These are phyloP conservation scores for Datnioides undecimradiatus DNA, from an alignment of 2,113 vertebrate genomes.

Conservation along the genomic window DNA sequence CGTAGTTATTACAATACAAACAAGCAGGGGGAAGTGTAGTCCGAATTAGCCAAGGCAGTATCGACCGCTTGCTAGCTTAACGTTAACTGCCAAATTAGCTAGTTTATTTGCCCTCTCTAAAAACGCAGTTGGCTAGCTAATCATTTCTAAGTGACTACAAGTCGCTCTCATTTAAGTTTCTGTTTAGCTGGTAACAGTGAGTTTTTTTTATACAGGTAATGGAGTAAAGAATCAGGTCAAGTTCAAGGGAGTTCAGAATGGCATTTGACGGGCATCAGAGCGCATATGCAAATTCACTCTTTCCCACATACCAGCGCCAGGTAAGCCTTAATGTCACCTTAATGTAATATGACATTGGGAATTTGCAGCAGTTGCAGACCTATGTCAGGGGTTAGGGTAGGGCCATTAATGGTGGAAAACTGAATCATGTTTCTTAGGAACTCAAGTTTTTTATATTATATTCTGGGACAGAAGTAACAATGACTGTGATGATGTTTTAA, in stretches of 20 bases:
- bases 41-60: background rate
- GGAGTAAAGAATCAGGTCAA: conserved; percentile 56
- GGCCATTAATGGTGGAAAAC: background rate
- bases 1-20: background rate
- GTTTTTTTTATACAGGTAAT: conserved; percentile 49
- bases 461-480: no score
- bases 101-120: background rate
- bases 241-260: conserved; percentile 58
- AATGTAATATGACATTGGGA: background rate
- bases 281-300: conserved; percentile 55
- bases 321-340: conserved; percentile 57
- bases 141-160: background rate
- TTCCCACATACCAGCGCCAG: conserved; percentile 63
- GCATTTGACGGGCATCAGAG: conserved; percentile 70
- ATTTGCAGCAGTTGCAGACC: background rate
- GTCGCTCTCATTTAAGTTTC: background rate
- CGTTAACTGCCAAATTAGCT: conserved; percentile 13
- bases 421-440: background rate
- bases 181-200: background rate
- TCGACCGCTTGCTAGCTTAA: conserved; percentile 32
- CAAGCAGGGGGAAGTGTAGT: background rate
- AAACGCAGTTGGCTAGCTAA: background rate
- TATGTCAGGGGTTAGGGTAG: background rate
- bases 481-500: no score
- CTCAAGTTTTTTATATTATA: no score